Base-by-base conservation (phyloP, 2,113 vertebrate species). In the Coptodon bakossiorum region DNA sequence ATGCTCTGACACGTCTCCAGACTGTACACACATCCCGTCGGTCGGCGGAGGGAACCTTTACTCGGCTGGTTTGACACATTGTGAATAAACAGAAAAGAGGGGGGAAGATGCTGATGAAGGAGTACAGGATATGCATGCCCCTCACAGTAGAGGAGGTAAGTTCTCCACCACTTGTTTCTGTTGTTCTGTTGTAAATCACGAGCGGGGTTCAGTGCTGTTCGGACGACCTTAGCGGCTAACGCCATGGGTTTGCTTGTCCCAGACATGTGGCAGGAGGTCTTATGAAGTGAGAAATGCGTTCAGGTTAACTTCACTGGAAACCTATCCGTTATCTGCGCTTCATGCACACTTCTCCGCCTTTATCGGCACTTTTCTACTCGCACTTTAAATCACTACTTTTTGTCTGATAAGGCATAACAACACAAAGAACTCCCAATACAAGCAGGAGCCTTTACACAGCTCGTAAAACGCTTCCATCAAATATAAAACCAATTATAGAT, bases 121-220 rank as follows among this genome's bases (percentile, higher is more conserved):
- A 99, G 97, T 99, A 98, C 94, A 96, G 98, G 96, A 99, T 99
- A 97, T 99, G 98, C 91, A 99, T 99, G 98, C 98, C 98, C 38
- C 96, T 99, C 92, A 98, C 98, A 53, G 98, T 99, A 82, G 98
- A 98, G 86, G 98, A 99, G 98, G 98, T 99, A 96, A 97, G 98
- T 94, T 85, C 13, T 14, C 87, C 1, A 2, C 34, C n/a, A 27
- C 9, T 68, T 59, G 3, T 89, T 82, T 84, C 53, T 50, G 6
- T 76, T 45, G 5, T 4, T 48, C 5, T 80, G 19, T 78, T 16
- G 27, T 7, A 9, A 27, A 6, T 43, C 54, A 5, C 22, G 6
- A 14, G 66, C 4, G n/a, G 6, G 68, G 13, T 43, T 79, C 43
- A 12, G 22, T 13, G 3, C 19, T 34, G 52, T n/a, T 22, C 11